Evolutionary conservation across 2,113 vertebrate species (phyloP).

Genomic region (Pseudopipra pipra): DNA sequence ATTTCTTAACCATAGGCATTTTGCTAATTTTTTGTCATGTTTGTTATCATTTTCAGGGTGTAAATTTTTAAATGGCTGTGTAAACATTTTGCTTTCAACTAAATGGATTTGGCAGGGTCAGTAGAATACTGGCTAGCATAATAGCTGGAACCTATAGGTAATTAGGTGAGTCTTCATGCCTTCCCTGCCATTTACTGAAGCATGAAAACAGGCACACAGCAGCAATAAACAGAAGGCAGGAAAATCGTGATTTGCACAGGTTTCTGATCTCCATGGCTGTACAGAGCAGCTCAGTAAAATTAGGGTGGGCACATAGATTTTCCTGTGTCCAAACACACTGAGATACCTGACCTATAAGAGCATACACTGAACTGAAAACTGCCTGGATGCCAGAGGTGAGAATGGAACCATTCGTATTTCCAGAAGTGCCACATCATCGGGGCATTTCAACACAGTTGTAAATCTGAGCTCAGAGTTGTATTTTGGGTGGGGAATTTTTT

Average conservation of each 20-base stretch:
- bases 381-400: not conserved
- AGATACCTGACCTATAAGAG: not conserved
- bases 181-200: not conserved
- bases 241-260: not conserved
- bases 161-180: not conserved
- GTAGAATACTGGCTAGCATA: not conserved
- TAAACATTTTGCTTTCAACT: constrained; percentile 5
- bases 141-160: constrained; percentile 10
- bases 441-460: not conserved
- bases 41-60: not conserved
- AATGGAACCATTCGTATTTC: not conserved
- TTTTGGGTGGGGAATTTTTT: not conserved
- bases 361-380: not conserved
- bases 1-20: not conserved
- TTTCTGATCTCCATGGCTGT: not conserved
- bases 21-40: not conserved
- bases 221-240: not conserved
- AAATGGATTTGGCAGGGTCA: constrained; percentile 6
- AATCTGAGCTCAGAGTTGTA: not conserved
- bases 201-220: not conserved
- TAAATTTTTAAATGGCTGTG: not conserved
- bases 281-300: not conserved
- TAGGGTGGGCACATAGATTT: not conserved
- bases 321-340: fast-evolving
- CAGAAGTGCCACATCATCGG: not conserved